These are phyloP conservation scores for Microplitis demolitor DNA, from an alignment of 1,140 invertebrate genomes.

Conservation along the genomic window DNA sequence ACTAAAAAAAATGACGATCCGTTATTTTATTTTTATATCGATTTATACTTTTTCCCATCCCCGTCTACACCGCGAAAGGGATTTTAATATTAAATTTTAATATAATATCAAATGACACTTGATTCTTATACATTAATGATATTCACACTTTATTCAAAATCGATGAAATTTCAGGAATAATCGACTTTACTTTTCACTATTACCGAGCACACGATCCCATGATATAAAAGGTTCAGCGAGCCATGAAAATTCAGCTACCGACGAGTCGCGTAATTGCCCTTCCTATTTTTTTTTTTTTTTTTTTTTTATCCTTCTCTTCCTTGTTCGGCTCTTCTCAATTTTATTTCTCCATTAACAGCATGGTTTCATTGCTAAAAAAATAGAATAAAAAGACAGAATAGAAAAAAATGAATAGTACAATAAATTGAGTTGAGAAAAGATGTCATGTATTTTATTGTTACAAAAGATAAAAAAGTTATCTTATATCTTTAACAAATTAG, in stretches of 20 bases:
- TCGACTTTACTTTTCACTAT: background rate
- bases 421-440: no score
- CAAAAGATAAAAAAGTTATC: no score
- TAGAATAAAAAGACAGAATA: background rate
- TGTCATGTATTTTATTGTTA: no score
- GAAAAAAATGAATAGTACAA: background rate
- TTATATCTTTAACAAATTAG: no score
- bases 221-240: slow-evolving; percentile 23
- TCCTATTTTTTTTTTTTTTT: slow-evolving; percentile 8
- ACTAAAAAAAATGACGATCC: no score
- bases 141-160: slow-evolving; percentile 19
- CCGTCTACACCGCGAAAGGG: background rate
- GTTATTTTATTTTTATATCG: background rate
- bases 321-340: slow-evolving; percentile 4
- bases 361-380: background rate
- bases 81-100: background rate
- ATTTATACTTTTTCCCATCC: background rate
- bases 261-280: slow-evolving; percentile 24
- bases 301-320: background rate
- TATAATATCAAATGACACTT: background rate
- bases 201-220: background rate
- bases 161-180: slow-evolving; percentile 19
- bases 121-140: slow-evolving; percentile 15
- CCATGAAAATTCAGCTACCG: slow-evolving; percentile 24
- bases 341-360: slow-evolving; percentile 15